Conservation (phyloP, 1,140 invertebrate species). For the Caenorhabditis brenneri region DNA sequence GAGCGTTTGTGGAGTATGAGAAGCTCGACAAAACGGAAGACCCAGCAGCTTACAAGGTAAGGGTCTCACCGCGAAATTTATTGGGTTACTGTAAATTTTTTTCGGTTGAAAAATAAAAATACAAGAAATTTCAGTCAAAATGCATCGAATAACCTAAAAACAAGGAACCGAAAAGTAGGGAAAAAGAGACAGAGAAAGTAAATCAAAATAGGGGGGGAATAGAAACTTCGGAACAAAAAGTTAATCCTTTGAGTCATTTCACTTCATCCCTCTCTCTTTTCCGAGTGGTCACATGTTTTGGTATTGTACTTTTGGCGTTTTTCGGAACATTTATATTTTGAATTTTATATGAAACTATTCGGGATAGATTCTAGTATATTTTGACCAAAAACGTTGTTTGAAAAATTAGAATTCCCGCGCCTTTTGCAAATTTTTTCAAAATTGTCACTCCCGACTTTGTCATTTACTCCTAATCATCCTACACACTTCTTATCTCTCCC, state of each 20-base stretch:
- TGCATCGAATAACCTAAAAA: background rate
- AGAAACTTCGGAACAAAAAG: background rate
- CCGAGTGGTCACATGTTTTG: background rate
- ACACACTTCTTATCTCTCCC: no score
- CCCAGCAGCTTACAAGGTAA: conserved; percentile 5
- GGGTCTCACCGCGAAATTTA: background rate
- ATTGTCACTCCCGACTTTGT: no score
- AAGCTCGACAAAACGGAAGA: conserved; percentile 17
- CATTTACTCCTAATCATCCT: no score
- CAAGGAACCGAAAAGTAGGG: no score
- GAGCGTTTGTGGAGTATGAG: conserved; percentile 28
- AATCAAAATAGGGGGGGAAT: background rate
- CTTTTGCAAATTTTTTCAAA: no score
- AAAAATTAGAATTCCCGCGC: no score
- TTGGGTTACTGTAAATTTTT: background rate
- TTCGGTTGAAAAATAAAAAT: background rate
- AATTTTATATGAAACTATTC: no score
- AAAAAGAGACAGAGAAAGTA: background rate
- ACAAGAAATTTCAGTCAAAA: background rate
- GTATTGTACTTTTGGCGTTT: background rate
- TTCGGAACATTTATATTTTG: background rate
- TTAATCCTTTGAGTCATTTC: conserved; percentile 30
- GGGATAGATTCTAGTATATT: background rate
- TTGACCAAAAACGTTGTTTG: conserved; percentile 49
- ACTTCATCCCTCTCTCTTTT: no score